These are phyloP conservation scores for Epizoanthus stellaris DNA, from an alignment of 92 coral and sea anemone genomes.

Conservation along the genomic window DNA sequence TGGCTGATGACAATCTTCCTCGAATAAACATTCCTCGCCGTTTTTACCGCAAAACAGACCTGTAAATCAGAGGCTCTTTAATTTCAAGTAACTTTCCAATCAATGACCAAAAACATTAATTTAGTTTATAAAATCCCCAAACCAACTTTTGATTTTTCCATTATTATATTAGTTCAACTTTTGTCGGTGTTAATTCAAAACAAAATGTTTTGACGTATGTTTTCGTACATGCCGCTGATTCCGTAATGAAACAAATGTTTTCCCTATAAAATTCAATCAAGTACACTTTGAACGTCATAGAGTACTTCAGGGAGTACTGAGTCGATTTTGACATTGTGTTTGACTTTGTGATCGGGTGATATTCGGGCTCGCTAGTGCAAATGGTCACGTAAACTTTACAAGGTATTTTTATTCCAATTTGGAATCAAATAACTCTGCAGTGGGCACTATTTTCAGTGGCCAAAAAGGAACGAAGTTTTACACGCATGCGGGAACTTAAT, in stretches of 20 bases:
- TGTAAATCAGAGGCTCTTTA: background rate
- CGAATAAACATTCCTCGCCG: background rate
- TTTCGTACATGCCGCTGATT: background rate
- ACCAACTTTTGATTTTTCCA: background rate
- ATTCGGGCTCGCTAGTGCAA: background rate
- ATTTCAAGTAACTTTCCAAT: background rate
- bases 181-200: background rate
- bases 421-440: no score
- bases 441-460: no score
- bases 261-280: constrained; percentile 5
- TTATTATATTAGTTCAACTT: background rate
- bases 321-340: constrained; percentile 1
- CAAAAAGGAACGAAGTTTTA: no score
- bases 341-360: background rate
- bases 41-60: background rate
- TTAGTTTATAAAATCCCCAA: background rate
- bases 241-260: constrained; percentile 8
- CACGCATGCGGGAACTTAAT: no score
- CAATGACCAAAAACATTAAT: background rate
- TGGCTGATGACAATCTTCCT: background rate
- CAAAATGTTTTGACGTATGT: constrained; percentile 5
- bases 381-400: background rate
- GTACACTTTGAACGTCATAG: background rate
- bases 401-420: no score
- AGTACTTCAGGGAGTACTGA: constrained; percentile 2